phyloP scores from a whole-genome alignment of 2,888 invertebrate species.

The Eupelmus urozonus region DNA sequence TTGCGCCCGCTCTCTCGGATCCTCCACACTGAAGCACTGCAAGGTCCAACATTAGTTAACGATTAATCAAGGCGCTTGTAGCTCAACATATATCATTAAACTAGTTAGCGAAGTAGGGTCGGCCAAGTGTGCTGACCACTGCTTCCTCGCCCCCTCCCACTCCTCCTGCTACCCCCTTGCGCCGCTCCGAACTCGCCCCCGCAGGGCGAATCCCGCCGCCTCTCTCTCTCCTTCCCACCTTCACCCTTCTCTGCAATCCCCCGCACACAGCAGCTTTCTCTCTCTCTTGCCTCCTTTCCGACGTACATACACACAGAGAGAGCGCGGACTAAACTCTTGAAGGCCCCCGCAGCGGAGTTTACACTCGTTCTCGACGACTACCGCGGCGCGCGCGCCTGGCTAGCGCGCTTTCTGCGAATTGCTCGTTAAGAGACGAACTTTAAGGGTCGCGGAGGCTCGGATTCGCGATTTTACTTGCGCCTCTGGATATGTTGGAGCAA shows the following conservation, averaged over 20 bases:
- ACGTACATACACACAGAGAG: conserved; percentile 73
- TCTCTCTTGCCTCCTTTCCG: conserved; percentile 65
- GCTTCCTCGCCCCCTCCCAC: conserved; percentile 69
- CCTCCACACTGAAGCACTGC: conserved; percentile 71
- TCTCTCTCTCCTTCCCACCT: conserved; percentile 44
- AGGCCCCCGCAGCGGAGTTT: conserved; percentile 69
- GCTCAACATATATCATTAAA: conserved; percentile 78
- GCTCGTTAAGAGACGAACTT: conserved; percentile 69
- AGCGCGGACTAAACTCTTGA: conserved; percentile 75
- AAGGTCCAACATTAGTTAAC: conserved; percentile 78
- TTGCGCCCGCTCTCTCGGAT: conserved; percentile 61
- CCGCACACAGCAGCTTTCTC: conserved; percentile 23
- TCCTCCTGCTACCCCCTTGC: conserved; percentile 69
- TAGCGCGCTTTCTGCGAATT: conserved; percentile 65
- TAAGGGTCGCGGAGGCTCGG: conserved; percentile 45
- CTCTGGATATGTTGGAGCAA: neutral
- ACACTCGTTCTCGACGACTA: conserved; percentile 64
- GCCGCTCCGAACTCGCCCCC: conserved; percentile 64
- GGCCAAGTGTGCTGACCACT: conserved; percentile 77
- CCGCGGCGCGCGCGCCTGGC: conserved; percentile 51
- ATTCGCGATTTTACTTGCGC: conserved; percentile 44
- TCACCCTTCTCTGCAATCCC: conserved; percentile 2
- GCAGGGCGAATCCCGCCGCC: conserved; percentile 61
- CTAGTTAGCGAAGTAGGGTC: conserved; percentile 78
- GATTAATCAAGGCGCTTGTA: conserved; percentile 78